Percentiles rank a stretch among this genome's conserved stretches.
These are phyloP conservation scores for Alaudala cheleensis DNA, from an alignment of 2,113 vertebrate genomes.

Conservation along the genomic window DNA sequence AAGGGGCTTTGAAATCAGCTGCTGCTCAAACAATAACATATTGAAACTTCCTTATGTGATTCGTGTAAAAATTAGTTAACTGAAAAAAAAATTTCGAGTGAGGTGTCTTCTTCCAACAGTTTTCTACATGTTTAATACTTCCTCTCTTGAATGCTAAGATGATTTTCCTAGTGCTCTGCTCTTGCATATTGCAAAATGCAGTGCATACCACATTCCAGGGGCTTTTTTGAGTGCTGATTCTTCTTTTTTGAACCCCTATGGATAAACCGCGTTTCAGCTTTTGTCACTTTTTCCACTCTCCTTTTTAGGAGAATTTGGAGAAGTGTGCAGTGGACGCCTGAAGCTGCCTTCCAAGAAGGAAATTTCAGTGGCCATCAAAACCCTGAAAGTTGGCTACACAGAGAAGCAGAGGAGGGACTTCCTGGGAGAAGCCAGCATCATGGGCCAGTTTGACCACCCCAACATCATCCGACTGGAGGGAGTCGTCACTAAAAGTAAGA, in stretches of 20 bases:
- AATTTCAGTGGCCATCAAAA: conserved; percentile 97
- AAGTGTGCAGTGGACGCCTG: conserved; percentile 95
- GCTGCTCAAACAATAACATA: background rate
- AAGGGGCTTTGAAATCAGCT: background rate
- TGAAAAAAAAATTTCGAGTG: background rate
- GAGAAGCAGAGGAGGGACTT: conserved; percentile 97
- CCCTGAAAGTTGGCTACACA: conserved; percentile 94
- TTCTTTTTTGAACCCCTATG: background rate
- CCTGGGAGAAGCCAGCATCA: conserved; percentile 94
- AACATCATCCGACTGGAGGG: conserved; percentile 97
- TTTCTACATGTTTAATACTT: background rate
- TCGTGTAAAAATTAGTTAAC: background rate
- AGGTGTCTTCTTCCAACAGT: background rate
- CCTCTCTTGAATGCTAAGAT: background rate
- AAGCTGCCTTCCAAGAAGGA: conserved; percentile 96
- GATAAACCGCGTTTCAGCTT: background rate
- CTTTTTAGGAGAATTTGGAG: conserved; percentile 91
- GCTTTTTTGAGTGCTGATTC: background rate
- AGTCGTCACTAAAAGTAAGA: conserved; percentile 96
- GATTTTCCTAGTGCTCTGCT: background rate
- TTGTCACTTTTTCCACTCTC: background rate
- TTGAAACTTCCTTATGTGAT: background rate
- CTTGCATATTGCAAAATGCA: background rate
- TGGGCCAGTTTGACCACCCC: conserved; percentile 98
- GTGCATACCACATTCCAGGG: background rate